phyloP scores from a whole-genome alignment of 2,113 vertebrate genomes.

The Nyctibius bracteatus region DNA sequence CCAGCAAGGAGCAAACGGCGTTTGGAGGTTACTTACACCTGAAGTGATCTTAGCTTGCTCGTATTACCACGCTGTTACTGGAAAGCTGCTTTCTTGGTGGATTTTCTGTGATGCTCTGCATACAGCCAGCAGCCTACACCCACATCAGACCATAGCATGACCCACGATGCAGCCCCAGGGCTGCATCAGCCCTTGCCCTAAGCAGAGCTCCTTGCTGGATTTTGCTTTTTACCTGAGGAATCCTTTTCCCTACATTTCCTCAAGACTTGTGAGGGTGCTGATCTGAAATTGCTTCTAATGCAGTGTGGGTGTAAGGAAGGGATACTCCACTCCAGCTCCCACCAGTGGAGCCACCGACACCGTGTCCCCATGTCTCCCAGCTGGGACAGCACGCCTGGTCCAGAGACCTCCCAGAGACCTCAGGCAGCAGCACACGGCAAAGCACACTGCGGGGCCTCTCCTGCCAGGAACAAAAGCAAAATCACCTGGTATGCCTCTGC shows the following conservation, averaged over 20 bases:
- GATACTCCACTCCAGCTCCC: neutral
- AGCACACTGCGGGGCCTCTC: accelerated
- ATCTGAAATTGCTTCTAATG: neutral
- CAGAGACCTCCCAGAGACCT: accelerated
- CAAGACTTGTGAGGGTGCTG: neutral
- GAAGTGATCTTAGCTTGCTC: neutral
- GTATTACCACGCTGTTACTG: accelerated
- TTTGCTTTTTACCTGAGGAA: neutral
- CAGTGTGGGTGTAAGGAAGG: neutral
- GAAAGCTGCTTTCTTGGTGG: neutral
- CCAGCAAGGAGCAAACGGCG: accelerated
- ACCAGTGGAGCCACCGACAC: accelerated
- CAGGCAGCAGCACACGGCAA: neutral
- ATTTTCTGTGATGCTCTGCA: neutral
- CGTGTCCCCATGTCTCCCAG: neutral
- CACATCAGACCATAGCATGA: accelerated
- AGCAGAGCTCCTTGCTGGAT: neutral
- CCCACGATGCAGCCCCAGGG: accelerated
- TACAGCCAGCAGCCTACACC: neutral
- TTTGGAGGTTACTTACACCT: neutral
- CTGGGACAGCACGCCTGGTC: accelerated
- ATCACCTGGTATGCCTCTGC: neutral
- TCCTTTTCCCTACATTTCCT: neutral
- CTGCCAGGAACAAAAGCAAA: neutral
- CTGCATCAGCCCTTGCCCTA: neutral